These are phyloP conservation scores for Campylomormyrus numenius DNA, from an alignment of 2,113 vertebrate genomes.

Conservation along the genomic window DNA sequence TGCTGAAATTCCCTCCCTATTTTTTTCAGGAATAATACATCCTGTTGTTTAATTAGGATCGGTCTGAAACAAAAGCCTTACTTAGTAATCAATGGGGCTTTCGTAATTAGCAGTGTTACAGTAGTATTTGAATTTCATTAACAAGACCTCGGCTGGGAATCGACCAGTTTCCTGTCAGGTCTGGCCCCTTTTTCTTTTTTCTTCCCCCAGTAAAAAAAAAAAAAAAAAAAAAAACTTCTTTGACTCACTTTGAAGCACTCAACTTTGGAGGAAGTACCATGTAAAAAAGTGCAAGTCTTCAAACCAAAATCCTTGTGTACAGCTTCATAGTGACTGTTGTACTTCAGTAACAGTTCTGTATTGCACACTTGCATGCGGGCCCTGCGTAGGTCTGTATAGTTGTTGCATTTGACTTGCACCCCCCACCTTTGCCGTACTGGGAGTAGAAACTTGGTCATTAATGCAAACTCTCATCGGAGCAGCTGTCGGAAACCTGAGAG, in stretches of 20 bases:
- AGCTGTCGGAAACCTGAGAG: not conserved
- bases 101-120: not conserved
- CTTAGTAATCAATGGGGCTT: not conserved
- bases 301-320: not conserved
- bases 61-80: not conserved
- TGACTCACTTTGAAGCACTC: not conserved
- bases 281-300: not conserved
- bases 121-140: not conserved
- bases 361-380: not conserved
- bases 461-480: not conserved
- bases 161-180: not conserved
- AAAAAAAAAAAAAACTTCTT: not conserved
- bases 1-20: not conserved
- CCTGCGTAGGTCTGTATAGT: not conserved
- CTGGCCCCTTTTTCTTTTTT: not conserved
- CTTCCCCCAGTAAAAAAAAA: not conserved
- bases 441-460: not conserved
- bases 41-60: not conserved
- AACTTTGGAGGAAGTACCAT: not conserved
- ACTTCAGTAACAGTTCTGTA: not conserved
- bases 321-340: not conserved
- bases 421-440: not conserved
- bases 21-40: not conserved
- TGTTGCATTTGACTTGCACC: not conserved
- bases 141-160: not conserved